Conservation (phyloP, 2,797 vertebrate species). For the Limosa lapponica region DNA sequence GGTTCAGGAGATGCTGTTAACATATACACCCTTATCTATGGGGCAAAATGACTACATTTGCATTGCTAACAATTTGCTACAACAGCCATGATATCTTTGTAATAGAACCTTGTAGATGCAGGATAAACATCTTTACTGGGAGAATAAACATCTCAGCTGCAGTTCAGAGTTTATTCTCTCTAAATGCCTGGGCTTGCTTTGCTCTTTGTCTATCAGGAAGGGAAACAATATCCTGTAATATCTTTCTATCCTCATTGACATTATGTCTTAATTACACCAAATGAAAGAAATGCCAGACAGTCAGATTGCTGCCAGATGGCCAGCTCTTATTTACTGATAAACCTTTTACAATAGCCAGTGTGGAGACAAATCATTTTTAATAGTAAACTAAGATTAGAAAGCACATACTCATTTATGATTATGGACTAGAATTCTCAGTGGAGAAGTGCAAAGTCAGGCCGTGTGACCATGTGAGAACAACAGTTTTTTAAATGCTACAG, state of each 20-base stretch:
- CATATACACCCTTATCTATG: constrained; percentile 29
- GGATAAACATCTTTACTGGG: constrained; percentile 66
- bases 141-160: constrained; percentile 75
- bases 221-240: constrained; percentile 79
- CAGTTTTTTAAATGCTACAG: not conserved
- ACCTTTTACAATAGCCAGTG: constrained; percentile 74
- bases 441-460: constrained; percentile 33
- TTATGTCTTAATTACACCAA: constrained; percentile 78
- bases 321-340: constrained; percentile 76
- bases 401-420: constrained; percentile 27
- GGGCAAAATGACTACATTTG: constrained; percentile 27
- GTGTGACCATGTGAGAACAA: not conserved
- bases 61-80: constrained; percentile 55
- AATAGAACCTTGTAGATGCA: constrained; percentile 61
- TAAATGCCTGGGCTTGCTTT: constrained; percentile 74
- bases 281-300: constrained; percentile 73
- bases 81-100: constrained; percentile 55
- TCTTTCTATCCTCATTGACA: constrained; percentile 73
- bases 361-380: constrained; percentile 61
- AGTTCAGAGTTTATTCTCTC: constrained; percentile 76
- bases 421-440: not conserved
- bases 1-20: constrained; percentile 12
- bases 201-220: constrained; percentile 69
- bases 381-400: constrained; percentile 49
- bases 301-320: constrained; percentile 78